Evolutionary conservation across 2,888 invertebrate genomes (phyloP).

Genomic region (Eristalis pertinax): DNA sequence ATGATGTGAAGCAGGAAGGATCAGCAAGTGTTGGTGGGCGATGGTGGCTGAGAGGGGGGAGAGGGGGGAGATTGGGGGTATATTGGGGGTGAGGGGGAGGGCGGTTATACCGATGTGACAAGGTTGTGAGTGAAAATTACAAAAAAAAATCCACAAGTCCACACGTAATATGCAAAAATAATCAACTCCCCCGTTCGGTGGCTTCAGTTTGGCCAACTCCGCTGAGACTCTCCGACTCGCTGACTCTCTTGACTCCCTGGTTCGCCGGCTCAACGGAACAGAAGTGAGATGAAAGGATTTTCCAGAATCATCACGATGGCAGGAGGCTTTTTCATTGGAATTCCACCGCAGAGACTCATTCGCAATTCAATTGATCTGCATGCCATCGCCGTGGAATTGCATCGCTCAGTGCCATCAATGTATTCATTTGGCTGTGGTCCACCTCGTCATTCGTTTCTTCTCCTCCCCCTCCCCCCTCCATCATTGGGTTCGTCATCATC

Average conservation of each 20-base stretch:
- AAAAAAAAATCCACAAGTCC: conserved; percentile 50
- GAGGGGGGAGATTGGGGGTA: neutral
- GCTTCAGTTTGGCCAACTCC: no score
- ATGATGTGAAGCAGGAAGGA: neutral
- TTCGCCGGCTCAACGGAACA: conserved; percentile 16
- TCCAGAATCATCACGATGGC: conserved; percentile 61
- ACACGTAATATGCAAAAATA: conserved; percentile 71
- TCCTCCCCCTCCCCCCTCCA: neutral
- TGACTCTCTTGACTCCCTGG: no score
- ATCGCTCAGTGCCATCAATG: conserved; percentile 60
- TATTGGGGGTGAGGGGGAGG: neutral
- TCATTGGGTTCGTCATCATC: neutral
- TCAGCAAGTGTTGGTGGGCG: neutral
- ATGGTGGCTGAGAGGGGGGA: neutral
- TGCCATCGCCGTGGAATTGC: conserved; percentile 60
- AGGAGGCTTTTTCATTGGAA: conserved; percentile 54
- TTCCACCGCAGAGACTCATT: conserved; percentile 55
- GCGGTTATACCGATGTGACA: neutral
- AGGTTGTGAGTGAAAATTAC: conserved; percentile 52
- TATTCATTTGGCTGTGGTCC: conserved; percentile 46
- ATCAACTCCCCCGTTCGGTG: conserved; percentile 40
- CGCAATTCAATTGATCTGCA: conserved; percentile 68
- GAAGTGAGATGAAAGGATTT: conserved; percentile 71
- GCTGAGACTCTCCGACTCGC: no score
- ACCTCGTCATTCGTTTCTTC: neutral